phyloP scores from a whole-genome alignment of 2,797 vertebrate species.

The Eidolon dupreanum region DNA sequence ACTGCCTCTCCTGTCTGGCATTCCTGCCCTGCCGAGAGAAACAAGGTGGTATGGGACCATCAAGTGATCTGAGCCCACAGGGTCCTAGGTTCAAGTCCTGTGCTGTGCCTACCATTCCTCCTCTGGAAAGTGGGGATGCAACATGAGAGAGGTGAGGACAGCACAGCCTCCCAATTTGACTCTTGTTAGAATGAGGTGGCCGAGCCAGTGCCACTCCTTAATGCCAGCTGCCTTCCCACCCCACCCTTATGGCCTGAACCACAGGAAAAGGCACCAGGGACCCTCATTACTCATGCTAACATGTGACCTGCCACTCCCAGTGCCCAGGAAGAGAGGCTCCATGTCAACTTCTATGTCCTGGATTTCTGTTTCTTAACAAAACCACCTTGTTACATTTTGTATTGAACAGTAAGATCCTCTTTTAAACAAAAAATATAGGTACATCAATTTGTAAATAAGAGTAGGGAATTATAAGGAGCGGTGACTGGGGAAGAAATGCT shows the following conservation, averaged over 20 bases:
- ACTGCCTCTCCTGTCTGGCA: neutral
- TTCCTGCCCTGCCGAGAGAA: neutral
- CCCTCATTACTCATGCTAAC: too few relatives aligned
- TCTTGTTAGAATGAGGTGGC: neutral
- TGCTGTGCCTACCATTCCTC: neutral
- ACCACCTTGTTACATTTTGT: neutral
- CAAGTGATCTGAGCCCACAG: neutral
- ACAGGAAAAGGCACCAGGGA: neutral
- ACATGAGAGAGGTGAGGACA: rapidly evolving
- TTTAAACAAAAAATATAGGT: neutral
- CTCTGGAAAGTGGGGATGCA: neutral
- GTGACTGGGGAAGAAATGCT: neutral
- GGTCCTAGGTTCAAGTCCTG: neutral
- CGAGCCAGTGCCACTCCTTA: neutral
- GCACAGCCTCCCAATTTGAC: neutral
- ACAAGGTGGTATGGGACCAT: neutral
- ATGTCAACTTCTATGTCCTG: neutral
- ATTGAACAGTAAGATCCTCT: neutral
- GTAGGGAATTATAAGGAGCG: neutral
- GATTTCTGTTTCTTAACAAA: neutral
- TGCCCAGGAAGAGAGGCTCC: neutral
- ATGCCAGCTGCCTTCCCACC: rapidly evolving
- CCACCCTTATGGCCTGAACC: neutral
- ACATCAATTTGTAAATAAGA: neutral
- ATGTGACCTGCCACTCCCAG: rapidly evolving